These are phyloP conservation scores for Nipponacmea schrenckii DNA, from an alignment of 2,888 invertebrate species.

Conservation along the genomic window DNA sequence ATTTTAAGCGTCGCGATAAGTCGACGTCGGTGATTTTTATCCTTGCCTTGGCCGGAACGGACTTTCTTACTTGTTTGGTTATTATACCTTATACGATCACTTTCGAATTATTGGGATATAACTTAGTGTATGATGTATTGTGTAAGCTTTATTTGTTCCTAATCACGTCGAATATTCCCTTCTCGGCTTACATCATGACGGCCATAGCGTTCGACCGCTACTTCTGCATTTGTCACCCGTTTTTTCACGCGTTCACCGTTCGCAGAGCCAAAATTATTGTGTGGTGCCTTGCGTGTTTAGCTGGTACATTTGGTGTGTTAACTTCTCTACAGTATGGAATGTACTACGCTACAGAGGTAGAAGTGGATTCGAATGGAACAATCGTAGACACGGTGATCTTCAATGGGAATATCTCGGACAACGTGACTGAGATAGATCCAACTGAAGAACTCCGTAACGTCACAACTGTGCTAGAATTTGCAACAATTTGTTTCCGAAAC, in stretches of 20 bases:
- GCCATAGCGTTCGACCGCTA: conserved; percentile 42
- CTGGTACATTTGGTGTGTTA: conserved; percentile 38
- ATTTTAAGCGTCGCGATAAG: conserved; percentile 52
- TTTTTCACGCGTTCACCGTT: conserved; percentile 32
- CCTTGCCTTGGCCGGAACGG: conserved; percentile 54
- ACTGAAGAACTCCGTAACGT: background rate
- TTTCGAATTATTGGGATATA: conserved; percentile 28
- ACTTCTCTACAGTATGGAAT: conserved; percentile 36
- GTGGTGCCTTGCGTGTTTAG: conserved; percentile 32
- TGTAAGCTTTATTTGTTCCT: conserved; percentile 33
- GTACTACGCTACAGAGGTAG: background rate
- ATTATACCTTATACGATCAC: conserved; percentile 52
- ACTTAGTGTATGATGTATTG: conserved; percentile 20
- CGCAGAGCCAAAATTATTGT: conserved; percentile 37
- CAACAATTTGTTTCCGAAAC: background rate
- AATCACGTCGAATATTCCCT: conserved; percentile 36
- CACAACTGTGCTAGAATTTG: background rate
- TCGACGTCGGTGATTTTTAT: conserved; percentile 64
- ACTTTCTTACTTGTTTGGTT: conserved; percentile 52
- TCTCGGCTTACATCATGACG: conserved; percentile 38
- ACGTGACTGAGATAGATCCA: background rate
- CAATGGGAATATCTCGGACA: background rate
- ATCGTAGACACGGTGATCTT: background rate
- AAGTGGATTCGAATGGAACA: background rate
- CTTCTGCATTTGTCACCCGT: conserved; percentile 42